Evolutionary conservation across 2,888 invertebrate genomes (phyloP).

Genomic region (Amiota mariae): DNA sequence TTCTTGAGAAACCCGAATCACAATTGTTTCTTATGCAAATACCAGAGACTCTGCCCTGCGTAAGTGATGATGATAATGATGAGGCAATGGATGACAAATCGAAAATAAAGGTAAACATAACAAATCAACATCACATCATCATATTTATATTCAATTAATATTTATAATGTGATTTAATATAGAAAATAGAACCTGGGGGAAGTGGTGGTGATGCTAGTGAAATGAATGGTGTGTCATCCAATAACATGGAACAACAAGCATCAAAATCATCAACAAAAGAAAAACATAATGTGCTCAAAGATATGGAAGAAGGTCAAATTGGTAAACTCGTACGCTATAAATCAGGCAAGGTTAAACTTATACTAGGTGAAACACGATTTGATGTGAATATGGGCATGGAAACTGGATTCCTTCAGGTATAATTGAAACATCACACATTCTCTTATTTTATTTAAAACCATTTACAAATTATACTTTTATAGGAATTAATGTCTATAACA

Average conservation of each 20-base stretch:
- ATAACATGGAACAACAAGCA: too few relatives aligned
- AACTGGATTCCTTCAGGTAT: conserved; percentile 75
- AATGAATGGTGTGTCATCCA: too few relatives aligned
- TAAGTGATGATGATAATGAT: conserved; percentile 54
- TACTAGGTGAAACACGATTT: conserved; percentile 76
- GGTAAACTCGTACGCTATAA: conserved; percentile 77
- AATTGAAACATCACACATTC: too few relatives aligned
- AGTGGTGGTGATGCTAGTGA: too few relatives aligned
- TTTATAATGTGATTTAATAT: background rate
- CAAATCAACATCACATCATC: too few relatives aligned
- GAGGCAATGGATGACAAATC: conserved; percentile 26
- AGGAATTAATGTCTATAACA: conserved; percentile 76
- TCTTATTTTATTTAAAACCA: background rate
- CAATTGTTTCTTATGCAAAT: conserved; percentile 72
- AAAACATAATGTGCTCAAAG: conserved; percentile 53
- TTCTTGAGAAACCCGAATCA: conserved; percentile 60
- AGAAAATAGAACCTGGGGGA: background rate
- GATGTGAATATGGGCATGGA: conserved; percentile 78
- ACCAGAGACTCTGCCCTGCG: conserved; percentile 55
- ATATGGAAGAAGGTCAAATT: conserved; percentile 77
- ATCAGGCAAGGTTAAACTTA: conserved; percentile 77
- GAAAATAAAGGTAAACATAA: background rate
- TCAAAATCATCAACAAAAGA: background rate
- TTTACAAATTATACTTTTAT: background rate
- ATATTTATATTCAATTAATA: too few relatives aligned